Evolutionary conservation across 2,888 invertebrate genomes (phyloP), one percentile per base, ranked within the genome.

Genomic region (Patella pellucida): DNA sequence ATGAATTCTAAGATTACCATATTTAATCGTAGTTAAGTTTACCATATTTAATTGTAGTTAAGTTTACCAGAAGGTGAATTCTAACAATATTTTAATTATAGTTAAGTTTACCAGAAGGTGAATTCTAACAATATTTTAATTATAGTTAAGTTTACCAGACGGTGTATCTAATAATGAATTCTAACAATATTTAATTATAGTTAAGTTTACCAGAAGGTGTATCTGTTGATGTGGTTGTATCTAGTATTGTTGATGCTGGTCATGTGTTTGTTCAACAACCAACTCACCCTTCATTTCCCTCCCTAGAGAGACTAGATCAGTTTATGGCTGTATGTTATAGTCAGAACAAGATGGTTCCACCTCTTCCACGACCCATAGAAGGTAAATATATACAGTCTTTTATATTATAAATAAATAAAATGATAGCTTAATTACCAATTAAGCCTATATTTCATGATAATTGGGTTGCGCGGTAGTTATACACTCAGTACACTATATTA

Each of bases 251-350:
- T 81, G 94, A 94, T 81, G 95, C 97, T 73, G 95, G 95, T 68
- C 97, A 97, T 91, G 93, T 99, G 89, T 99, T 98, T 92, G 93
- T 99, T 77, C 98, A 98, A 91, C 96, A 97, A 91, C 97, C 97
- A 3, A 94, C 96, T 77, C 98, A 99, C 92, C 98, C 98, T 9
- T 95, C 97, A 69, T 97, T 95, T 92, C 95, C 95, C 23, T 94
- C 95, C 76, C 93, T 98, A 84, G 94, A 95, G 87, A 92, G 95
- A 78, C 93, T 98, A 85, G 96, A 95, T 90, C 85, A 89, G 31
- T 94, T 93, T 89, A 96, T 99, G 95, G 95, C 94, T 84, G 93
- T 93, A 78, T 95, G 95, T 81, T 99, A 99, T 92, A 93, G 94
- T 81, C 93, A 93, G 84, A 93, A 94, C 76, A 87, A 89, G 52